Conservation (phyloP, 2,888 invertebrate species). For the Ophraella communa region DNA sequence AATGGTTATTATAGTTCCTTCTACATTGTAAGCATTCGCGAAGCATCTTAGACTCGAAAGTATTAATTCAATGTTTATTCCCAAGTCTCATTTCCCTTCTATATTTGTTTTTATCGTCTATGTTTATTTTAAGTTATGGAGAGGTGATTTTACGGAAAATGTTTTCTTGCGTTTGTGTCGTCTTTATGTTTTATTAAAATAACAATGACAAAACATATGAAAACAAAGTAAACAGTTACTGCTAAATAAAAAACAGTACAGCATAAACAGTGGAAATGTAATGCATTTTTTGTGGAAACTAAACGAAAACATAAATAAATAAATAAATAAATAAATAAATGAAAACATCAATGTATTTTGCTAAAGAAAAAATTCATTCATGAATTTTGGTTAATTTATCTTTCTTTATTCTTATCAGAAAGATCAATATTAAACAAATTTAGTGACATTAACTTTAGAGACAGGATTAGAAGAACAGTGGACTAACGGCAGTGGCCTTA, state of each 20-base stretch:
- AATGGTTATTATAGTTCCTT: neutral
- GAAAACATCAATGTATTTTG: too few species aligned
- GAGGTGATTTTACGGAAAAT: neutral
- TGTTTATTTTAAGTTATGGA: constrained; percentile 4
- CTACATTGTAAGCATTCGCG: neutral
- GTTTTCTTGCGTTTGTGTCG: neutral
- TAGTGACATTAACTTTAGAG: too few species aligned
- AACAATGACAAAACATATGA: neutral
- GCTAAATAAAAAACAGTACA: neutral
- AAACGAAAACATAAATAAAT: too few species aligned
- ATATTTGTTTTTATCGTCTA: neutral
- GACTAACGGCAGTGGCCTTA: too few species aligned
- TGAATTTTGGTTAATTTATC: too few species aligned
- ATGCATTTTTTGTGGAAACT: too few species aligned
- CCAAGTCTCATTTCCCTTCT: constrained; percentile 4
- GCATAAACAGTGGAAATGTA: too few species aligned
- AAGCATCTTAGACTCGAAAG: constrained; percentile 1
- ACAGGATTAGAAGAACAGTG: too few species aligned
- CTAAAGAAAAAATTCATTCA: too few species aligned
- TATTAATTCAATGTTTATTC: neutral
- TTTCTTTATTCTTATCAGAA: too few species aligned
- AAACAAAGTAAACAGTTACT: neutral
- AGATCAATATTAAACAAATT: too few species aligned
- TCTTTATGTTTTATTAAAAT: neutral
- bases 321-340: too few species aligned